Base-by-base conservation (phyloP, 37 sponge, comb jelly and placozoan genomes). In the Cladorhizidae sp. region DNA sequence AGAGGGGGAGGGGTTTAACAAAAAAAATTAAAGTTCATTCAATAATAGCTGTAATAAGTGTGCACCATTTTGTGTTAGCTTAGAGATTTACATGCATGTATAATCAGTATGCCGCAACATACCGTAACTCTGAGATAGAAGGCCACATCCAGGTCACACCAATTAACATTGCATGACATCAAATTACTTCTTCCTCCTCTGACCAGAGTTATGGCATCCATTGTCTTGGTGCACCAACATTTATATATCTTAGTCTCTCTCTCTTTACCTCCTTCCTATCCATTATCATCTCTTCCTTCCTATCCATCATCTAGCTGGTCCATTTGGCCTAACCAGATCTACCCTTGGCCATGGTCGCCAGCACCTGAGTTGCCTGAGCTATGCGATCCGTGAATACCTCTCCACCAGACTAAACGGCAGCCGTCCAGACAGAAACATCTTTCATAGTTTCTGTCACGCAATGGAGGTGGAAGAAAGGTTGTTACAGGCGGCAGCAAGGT, bases 301-400 rank as follows among this genome's bases (percentile, higher is more conserved):
- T 65, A 17, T 65, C 35, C 32, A 11, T 65, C 67, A 32, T 65
- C 17, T 61, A 86, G 87, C 87, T 80, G 87, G 87, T 12, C 23
- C 36, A 1, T 79, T 35, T 80, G 74, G 75, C 32, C 67, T 86
- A 22, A 74, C 3, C 54, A 80, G 65, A 8, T 36, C 5, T 74
- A 75, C 70, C 9, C 57, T 59, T 20, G 87, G 80, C 21, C 87
- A 80, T 25, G 49, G 15, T 31, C 50, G 73, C 68, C 36, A 36
- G 22, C 86, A 78, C 73, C 59, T 86, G 64, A 63, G 75, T 43
- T 64, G 73, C 65, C 80, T 86, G 31, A 80, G 87, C 68, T 74
- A 74, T 39, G 29, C 65, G 2, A 28, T 57, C 22, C 52, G 80
- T 22, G 73, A 86, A 22, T 72, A 72, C 21, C 75, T 86, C 3